Evolutionary conservation across 1,140 invertebrate genomes (phyloP), one percentile per base, ranked within the genome.

Genomic region (Macrocentrus cingulum): DNA sequence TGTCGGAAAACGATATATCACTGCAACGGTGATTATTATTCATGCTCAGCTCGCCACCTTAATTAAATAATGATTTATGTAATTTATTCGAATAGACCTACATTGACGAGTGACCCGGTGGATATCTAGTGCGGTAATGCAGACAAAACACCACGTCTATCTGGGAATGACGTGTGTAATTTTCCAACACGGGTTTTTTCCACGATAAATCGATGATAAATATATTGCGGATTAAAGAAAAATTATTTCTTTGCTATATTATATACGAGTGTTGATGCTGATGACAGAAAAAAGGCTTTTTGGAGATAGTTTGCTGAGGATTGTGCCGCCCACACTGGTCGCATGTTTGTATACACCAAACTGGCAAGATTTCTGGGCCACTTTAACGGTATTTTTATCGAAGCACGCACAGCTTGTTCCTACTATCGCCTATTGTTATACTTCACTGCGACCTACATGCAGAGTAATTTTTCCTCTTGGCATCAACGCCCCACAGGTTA

Each of bases 351-450:
- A 34, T 34, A 64, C 55, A 52, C 25, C 55, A 25, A 50, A 56
- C 55, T 59, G 60, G 66, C 59, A 53, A 58, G 54, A 61, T 69
- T 52, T 45, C 11, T 36, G 20, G 16, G 22, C 53, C 19, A 34
- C 42, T 52, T 56, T 61, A 61, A 68, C 68, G 67, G 69, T 67
- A 68, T 70, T 67, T 68, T 76, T 75, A 77, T 77, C 73, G 68
- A 66, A 68, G 62, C 67, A 66, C 70, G 68, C 69, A 69, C 65
- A 66, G 48, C 64, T 61, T 66, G 67, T 72, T 72, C 68, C 67
- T 64, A 65, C 66, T 73, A 73, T 76, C 72, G 72, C 69, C 65
- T 64, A 70, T 71, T 72, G 65, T 69, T 74, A 68, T 68, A 67
- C 64, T 57, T 36, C 25, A 34, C 61, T 51, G 56, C 70, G 75